phyloP scores from a whole-genome alignment of 2,888 invertebrate genomes.

The Ganaspis brasiliensis region DNA sequence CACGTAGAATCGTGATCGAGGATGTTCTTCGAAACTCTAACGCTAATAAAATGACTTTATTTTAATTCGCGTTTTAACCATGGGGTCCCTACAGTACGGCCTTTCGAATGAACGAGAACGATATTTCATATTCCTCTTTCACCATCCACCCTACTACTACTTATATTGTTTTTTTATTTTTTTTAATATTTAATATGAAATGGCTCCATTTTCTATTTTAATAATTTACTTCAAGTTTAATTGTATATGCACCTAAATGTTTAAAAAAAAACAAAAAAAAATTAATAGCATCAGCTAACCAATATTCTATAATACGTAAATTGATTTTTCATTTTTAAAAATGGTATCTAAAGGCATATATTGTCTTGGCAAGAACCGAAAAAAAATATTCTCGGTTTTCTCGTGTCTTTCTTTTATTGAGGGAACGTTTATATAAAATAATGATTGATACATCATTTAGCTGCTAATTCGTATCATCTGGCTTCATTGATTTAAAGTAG shows the following conservation, averaged over 20 bases:
- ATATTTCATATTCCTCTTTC: background rate
- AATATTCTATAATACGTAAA: too few species aligned
- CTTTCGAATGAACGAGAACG: constrained; percentile 21
- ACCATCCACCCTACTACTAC: background rate
- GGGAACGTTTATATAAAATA: constrained; percentile 61
- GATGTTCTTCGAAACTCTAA: constrained; percentile 5
- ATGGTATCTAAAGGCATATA: background rate
- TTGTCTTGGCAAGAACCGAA: constrained; percentile 10
- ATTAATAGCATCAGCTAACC: too few species aligned
- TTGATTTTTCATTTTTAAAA: too few species aligned
- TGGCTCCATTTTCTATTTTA: constrained; percentile 8
- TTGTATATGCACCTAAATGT: too few species aligned
- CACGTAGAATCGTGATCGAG: background rate
- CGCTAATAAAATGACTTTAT: constrained; percentile 23
- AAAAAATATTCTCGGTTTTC: constrained; percentile 44
- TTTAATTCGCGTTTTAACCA: constrained; percentile 6
- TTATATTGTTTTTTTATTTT: too few species aligned
- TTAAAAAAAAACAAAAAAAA: too few species aligned
- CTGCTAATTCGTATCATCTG: constrained; percentile 53
- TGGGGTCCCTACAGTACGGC: constrained; percentile 4
- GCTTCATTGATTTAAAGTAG: constrained; percentile 38
- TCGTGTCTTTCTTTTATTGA: constrained; percentile 58
- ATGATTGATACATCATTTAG: constrained; percentile 61
- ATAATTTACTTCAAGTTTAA: background rate
- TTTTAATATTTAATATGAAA: too few species aligned